Evolutionary conservation across 2,888 invertebrate species (phyloP).

Genomic region (Himalopsyche tibetana): DNA sequence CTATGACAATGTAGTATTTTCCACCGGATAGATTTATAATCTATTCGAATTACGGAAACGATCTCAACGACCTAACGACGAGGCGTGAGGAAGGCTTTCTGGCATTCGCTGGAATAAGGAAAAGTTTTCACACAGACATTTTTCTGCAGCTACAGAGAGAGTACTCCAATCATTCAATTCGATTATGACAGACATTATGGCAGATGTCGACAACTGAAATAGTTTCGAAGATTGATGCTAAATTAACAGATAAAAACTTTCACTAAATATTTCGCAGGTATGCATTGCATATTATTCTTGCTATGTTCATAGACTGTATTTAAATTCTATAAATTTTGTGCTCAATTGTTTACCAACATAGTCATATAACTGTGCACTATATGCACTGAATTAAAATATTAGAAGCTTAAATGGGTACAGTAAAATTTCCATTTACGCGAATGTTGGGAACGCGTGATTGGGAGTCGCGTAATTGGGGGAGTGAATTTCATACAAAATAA

Average conservation of each 20-base stretch:
- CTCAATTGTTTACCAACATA: too few species aligned
- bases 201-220: constrained; percentile 9
- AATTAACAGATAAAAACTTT: background rate
- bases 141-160: background rate
- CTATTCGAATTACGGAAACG: constrained; percentile 7
- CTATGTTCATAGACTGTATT: background rate
- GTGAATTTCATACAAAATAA: too few species aligned
- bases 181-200: background rate
- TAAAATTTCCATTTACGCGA: too few species aligned
- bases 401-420: too few species aligned
- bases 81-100: constrained; percentile 1
- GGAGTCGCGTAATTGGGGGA: too few species aligned
- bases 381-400: too few species aligned
- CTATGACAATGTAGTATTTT: background rate
- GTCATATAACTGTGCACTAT: too few species aligned
- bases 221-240: background rate
- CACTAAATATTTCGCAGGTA: background rate
- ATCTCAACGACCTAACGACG: background rate
- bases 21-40: constrained; percentile 12
- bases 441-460: too few species aligned
- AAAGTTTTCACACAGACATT: constrained; percentile 4
- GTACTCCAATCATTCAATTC: background rate
- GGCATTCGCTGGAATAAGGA: background rate
- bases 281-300: background rate
- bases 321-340: background rate